These are phyloP conservation scores for Atlantisia rogersi DNA, from an alignment of 2,113 vertebrate species.

Conservation along the genomic window DNA sequence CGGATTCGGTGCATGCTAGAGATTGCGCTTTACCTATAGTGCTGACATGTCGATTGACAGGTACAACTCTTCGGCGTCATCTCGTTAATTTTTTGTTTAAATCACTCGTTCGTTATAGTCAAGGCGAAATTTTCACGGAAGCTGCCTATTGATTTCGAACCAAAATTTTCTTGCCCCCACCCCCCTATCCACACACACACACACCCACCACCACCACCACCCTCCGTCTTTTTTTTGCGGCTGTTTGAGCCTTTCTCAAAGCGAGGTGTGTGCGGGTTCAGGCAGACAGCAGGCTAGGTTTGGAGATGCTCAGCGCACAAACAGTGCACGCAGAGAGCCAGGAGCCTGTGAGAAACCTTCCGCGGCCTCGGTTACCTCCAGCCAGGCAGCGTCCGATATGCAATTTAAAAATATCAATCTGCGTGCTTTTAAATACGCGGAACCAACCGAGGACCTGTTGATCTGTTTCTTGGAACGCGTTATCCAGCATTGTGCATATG, in stretches of 20 bases:
- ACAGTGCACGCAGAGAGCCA: background rate
- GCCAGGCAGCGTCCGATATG: background rate
- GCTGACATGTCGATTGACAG: background rate
- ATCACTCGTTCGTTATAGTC: slow-evolving; percentile 9
- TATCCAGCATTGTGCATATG: background rate
- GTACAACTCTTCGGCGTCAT: background rate
- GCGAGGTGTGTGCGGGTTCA: background rate
- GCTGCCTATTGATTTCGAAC: slow-evolving; percentile 16
- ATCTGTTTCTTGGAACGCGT: background rate
- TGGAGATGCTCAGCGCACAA: background rate
- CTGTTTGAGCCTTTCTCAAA: background rate
- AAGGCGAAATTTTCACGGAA: background rate
- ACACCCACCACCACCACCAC: accelerated
- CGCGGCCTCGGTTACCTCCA: background rate
- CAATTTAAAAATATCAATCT: background rate
- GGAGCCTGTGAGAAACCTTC: background rate
- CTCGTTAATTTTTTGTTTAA: slow-evolving; percentile 53
- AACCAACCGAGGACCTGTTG: slow-evolving; percentile 20
- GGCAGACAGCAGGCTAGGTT: background rate
- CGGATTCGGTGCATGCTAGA: background rate
- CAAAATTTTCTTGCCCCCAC: background rate
- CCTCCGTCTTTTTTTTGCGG: too few relatives aligned
- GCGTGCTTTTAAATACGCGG: background rate
- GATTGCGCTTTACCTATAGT: slow-evolving; percentile 3
- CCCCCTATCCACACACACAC: too few relatives aligned